A percentile compares a stretch with the other conserved stretches of the same genome.
phyloP scores from a whole-genome alignment of 1,140 invertebrate species.

The Macrocentrus cingulum region DNA sequence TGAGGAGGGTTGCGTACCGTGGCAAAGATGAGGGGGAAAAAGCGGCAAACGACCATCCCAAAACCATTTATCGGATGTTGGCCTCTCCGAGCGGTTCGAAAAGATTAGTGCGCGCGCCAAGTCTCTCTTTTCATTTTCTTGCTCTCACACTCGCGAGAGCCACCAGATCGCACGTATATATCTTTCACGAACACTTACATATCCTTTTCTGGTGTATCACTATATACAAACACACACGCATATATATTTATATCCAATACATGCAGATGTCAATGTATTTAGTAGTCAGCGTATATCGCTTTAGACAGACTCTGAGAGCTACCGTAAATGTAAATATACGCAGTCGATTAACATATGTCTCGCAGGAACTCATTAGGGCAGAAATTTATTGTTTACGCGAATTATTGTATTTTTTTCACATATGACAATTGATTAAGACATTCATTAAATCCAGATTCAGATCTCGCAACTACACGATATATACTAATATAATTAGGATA shows the following conservation, averaged over 20 bases:
- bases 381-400: slow-evolving; percentile 54
- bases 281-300: slow-evolving; percentile 32
- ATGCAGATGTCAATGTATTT: slow-evolving; percentile 36
- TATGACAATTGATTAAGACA: not conserved
- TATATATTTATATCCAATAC: slow-evolving; percentile 37
- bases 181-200: slow-evolving; percentile 9
- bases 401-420: slow-evolving; percentile 29
- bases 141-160: slow-evolving; percentile 3
- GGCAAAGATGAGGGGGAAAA: not conserved
- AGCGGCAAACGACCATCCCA: slow-evolving; percentile 39
- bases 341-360: slow-evolving; percentile 56
- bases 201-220: slow-evolving; percentile 4
- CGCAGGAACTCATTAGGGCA: slow-evolving; percentile 50
- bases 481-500: not conserved
- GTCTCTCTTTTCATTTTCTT: slow-evolving; percentile 26
- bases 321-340: slow-evolving; percentile 56
- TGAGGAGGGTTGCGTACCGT: not conserved
- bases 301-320: slow-evolving; percentile 30
- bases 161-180: not conserved
- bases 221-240: slow-evolving; percentile 24
- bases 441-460: too few species aligned
- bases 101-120: slow-evolving; percentile 45
- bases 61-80: slow-evolving; percentile 56
- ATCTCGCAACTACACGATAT: too few species aligned
- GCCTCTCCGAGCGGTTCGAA: slow-evolving; percentile 39